Conservation (phyloP, 2,113 vertebrate species). For the Peromyscus maniculatus region DNA sequence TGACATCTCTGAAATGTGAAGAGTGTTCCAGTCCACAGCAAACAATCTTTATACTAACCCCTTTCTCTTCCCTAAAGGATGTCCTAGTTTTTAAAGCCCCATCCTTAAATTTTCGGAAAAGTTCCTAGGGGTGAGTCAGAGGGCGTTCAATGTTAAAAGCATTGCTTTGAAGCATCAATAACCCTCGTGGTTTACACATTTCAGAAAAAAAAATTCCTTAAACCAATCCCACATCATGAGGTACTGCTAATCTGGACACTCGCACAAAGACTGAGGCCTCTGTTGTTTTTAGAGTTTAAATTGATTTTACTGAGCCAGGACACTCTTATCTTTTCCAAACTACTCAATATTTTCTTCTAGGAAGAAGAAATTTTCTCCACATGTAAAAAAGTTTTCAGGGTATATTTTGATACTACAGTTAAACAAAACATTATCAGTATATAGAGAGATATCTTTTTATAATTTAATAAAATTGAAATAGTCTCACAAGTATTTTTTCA, state of each 20-base stretch:
- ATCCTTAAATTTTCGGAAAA: background rate
- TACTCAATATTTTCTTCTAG: background rate
- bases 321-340: background rate
- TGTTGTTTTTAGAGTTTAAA: constrained; percentile 16
- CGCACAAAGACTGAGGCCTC: background rate
- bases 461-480: background rate
- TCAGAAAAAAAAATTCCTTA: background rate
- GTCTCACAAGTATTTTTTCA: constrained; percentile 1
- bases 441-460: background rate
- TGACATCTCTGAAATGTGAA: background rate
- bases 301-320: background rate
- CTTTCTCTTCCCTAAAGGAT: background rate
- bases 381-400: background rate
- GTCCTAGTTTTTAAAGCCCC: background rate
- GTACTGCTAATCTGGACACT: background rate
- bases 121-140: background rate
- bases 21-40: background rate
- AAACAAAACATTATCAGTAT: background rate
- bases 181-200: background rate
- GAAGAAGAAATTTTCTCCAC: background rate
- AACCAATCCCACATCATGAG: background rate
- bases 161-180: background rate
- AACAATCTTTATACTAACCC: background rate
- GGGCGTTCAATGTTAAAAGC: background rate
- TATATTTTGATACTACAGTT: background rate